Percentiles rank a stretch among this genome's conserved stretches.
These are phyloP conservation scores for Arctocebus calabarensis DNA, from an alignment of 2,797 vertebrate species.

Conservation along the genomic window DNA sequence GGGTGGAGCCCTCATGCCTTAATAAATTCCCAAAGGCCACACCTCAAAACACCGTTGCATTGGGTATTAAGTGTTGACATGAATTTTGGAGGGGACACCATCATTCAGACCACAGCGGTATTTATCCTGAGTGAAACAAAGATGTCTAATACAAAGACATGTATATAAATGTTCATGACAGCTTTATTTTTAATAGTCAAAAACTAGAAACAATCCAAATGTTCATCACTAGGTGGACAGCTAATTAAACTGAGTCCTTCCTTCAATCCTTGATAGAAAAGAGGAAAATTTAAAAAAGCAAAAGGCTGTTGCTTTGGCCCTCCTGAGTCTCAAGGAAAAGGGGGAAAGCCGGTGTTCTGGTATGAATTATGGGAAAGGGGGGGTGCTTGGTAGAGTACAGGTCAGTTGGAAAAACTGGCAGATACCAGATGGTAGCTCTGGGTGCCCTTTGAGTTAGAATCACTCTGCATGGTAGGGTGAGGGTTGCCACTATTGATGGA, in stretches of 20 bases:
- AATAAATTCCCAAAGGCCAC: not conserved
- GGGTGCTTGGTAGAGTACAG: slow-evolving; percentile 53
- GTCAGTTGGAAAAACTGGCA: slow-evolving; percentile 81
- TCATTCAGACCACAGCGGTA: not conserved
- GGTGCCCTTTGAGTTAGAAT: slow-evolving; percentile 79
- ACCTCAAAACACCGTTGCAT: not conserved
- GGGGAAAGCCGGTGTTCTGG: slow-evolving; percentile 70
- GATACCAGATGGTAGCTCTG: slow-evolving; percentile 81
- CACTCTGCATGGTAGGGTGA: slow-evolving; percentile 81
- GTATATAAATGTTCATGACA: not conserved
- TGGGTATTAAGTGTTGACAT: not conserved
- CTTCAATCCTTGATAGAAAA: slow-evolving; percentile 54
- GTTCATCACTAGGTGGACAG: not conserved
- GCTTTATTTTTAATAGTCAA: not conserved
- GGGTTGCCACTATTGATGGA: slow-evolving; percentile 82
- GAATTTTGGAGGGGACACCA: not conserved
- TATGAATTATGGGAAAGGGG: slow-evolving; percentile 61
- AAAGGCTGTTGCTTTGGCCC: slow-evolving; percentile 73
- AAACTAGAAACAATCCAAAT: not conserved
- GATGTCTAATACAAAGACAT: not conserved
- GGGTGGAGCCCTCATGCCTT: not conserved
- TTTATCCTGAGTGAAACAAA: not conserved
- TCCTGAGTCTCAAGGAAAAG: slow-evolving; percentile 73
- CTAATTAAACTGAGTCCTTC: slow-evolving; percentile 54
- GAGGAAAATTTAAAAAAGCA: slow-evolving; percentile 60